Conservation (phyloP, 2,888 invertebrate species). For the Volucella inanis region DNA sequence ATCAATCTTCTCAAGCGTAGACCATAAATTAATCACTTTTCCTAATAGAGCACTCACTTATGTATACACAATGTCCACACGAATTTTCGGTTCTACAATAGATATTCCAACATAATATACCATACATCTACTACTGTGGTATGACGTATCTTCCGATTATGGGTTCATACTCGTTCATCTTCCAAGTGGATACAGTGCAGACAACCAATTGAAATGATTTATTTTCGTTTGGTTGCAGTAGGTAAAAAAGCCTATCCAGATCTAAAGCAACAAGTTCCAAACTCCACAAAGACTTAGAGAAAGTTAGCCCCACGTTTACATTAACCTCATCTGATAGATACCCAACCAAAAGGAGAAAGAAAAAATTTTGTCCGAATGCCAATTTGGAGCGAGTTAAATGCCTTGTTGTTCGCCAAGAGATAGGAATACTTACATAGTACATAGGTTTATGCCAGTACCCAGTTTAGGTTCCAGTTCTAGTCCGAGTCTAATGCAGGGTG, state of each 20-base stretch:
- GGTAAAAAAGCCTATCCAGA: constrained; percentile 38
- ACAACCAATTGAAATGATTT: constrained; percentile 62
- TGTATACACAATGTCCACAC: constrained; percentile 24
- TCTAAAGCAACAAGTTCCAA: constrained; percentile 65
- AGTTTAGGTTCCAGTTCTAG: no score
- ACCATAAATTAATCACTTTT: constrained; percentile 48
- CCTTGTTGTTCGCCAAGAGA: constrained; percentile 38
- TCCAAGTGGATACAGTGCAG: constrained; percentile 40
- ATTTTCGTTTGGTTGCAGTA: constrained; percentile 42
- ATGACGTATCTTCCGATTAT: constrained; percentile 20
- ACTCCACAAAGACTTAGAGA: constrained; percentile 30
- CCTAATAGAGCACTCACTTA: constrained; percentile 33
- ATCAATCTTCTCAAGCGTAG: neutral
- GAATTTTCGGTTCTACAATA: constrained; percentile 41
- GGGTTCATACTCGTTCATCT: neutral
- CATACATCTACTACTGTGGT: constrained; percentile 3
- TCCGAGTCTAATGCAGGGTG: neutral
- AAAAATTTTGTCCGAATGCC: constrained; percentile 64
- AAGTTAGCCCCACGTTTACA: constrained; percentile 16
- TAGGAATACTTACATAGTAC: neutral
- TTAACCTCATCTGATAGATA: constrained; percentile 44
- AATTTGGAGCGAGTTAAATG: constrained; percentile 68
- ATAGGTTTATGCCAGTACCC: no score
- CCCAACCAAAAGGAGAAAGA: constrained; percentile 5
- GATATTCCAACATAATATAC: constrained; percentile 8